Conservation (phyloP, 53 echinoderm and acorn worm genomes). For the Echinometra lucunter region DNA sequence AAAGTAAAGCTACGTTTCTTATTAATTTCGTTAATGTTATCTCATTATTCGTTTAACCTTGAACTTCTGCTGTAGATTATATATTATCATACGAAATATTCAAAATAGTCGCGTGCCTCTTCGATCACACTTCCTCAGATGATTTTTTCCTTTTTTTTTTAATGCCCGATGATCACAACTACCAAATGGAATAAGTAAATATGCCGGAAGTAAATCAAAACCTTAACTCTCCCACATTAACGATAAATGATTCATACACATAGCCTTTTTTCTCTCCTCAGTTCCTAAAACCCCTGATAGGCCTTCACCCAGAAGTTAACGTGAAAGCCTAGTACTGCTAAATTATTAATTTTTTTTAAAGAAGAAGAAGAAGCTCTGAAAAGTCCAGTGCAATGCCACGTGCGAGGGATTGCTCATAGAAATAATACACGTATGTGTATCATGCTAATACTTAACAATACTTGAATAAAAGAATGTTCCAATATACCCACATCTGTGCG, state of each 20-base stretch:
- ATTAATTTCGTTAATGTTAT: not conserved
- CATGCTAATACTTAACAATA: too few species aligned
- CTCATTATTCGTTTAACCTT: not conserved
- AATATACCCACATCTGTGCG: too few species aligned
- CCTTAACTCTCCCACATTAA: not conserved
- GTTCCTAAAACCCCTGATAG: not conserved
- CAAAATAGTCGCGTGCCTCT: not conserved
- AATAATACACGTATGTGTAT: too few species aligned
- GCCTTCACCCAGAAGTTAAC: too few species aligned
- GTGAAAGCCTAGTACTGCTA: too few species aligned
- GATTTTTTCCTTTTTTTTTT: not conserved
- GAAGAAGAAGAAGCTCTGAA: too few species aligned
- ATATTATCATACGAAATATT: not conserved
- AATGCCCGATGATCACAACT: not conserved
- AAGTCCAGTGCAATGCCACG: too few species aligned
- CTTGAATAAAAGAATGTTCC: too few species aligned
- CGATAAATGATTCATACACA: slow-evolving; percentile 7
- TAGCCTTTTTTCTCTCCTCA: not conserved
- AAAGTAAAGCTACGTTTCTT: too few species aligned
- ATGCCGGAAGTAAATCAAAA: not conserved
- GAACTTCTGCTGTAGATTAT: not conserved
- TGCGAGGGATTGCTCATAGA: too few species aligned
- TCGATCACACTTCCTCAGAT: not conserved
- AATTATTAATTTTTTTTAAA: too few species aligned
- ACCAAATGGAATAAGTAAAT: not conserved